Evolutionary conservation across 2,113 vertebrate genomes (phyloP).

Genomic region (Stomatorhinus ivindoensis): DNA sequence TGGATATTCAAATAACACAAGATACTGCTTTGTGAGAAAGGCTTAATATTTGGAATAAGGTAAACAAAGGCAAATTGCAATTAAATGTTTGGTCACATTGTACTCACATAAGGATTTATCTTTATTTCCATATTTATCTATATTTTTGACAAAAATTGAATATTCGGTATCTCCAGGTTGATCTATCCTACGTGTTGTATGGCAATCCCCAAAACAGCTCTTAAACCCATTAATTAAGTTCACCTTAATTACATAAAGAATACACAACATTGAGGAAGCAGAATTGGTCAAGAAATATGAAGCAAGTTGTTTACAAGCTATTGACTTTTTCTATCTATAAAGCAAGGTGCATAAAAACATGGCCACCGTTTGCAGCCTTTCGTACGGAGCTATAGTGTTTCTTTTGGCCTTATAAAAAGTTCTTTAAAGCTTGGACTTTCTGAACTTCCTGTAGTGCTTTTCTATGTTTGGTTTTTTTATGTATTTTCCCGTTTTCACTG

Average conservation of each 20-base stretch:
- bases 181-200: neutral
- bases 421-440: neutral
- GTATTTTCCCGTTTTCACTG: neutral
- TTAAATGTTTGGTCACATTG: neutral
- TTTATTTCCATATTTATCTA: too few relatives aligned
- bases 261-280: neutral
- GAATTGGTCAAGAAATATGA: neutral
- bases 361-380: neutral
- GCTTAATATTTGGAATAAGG: constrained; percentile 6
- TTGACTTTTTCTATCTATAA: neutral
- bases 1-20: neutral
- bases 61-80: neutral
- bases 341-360: neutral
- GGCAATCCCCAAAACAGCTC: neutral
- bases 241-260: neutral
- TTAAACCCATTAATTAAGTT: neutral
- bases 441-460: neutral
- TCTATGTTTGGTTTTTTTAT: neutral
- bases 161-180: neutral
- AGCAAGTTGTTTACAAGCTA: neutral
- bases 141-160: neutral
- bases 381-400: neutral
- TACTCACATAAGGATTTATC: neutral
- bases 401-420: neutral
- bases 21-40: neutral